phyloP scores from a whole-genome alignment of 2,797 vertebrate species.

The Dallia pectoralis region DNA sequence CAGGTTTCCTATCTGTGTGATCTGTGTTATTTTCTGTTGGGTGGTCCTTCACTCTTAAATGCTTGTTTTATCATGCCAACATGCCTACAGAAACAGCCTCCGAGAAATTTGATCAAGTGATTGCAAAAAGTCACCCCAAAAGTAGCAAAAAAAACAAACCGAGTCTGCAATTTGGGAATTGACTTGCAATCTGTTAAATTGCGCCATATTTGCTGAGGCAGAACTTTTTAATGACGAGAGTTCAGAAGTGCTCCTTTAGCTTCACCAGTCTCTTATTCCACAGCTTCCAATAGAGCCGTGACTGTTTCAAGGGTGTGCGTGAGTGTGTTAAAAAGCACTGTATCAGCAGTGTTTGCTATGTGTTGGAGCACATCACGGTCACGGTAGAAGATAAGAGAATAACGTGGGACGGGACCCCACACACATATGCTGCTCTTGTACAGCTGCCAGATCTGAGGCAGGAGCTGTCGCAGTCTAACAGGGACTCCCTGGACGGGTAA shows the following conservation, averaged over 20 bases:
- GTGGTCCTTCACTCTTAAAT: too few species aligned
- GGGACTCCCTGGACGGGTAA: neutral
- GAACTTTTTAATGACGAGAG: neutral
- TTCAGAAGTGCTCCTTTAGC: conserved; percentile 14
- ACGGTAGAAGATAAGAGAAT: conserved; percentile 24
- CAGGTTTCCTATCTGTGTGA: too few species aligned
- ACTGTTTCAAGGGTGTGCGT: conserved; percentile 25
- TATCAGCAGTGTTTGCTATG: conserved; percentile 40
- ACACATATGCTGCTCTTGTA: conserved; percentile 12
- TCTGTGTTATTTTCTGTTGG: too few species aligned
- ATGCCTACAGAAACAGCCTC: too few species aligned
- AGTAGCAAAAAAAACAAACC: neutral
- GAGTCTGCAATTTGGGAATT: conserved; percentile 34
- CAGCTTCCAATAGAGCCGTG: conserved; percentile 32
- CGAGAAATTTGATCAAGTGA: conserved; percentile 41
- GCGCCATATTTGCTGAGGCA: conserved; percentile 48
- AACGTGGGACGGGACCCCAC: conserved; percentile 36
- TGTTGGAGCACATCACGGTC: conserved; percentile 30
- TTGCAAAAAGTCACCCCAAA: conserved; percentile 44
- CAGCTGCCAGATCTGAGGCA: conserved; percentile 8
- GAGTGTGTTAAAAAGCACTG: conserved; percentile 18
- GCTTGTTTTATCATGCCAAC: too few species aligned
- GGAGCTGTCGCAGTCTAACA: neutral
- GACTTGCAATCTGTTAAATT: conserved; percentile 45
- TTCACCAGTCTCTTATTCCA: conserved; percentile 26